Base-by-base conservation (phyloP, 2,797 vertebrate genomes). In the Phoxinus dragarum region DNA sequence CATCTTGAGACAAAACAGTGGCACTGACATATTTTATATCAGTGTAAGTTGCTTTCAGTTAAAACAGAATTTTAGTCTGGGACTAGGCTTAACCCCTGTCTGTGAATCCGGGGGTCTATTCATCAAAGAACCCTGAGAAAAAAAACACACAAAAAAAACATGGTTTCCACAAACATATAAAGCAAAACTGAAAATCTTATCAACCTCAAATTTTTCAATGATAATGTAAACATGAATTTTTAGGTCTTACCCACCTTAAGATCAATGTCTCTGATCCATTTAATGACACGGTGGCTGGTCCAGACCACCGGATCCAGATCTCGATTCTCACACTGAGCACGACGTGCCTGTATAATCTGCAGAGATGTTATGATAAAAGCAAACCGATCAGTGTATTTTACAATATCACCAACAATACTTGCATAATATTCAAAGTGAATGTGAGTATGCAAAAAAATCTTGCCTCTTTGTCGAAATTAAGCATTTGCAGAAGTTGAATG, bases 251-350 rank as follows among this genome's bases (percentile, higher is more conserved):
- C 89, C 91, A 97, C 97, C 95, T 96, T 95, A 56, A 97, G 95
- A 91, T 97, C 96, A 34, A 97, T 96, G 75, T 97, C 95, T 71
- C 93, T 94, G 89, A 97, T 93, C 97, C 97, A 97, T 89, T 96
- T 96, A 90, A 95, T 95, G 84, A 97, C 96, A 71, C 97, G 89
- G 89, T 96, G 96, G 91, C 95, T 95, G 80, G 96, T 97, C 97
- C 97, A 97, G 86, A 97, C 96, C 87, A 97, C 90, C 0, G 95
- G 95, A 87, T 97, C 96, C 4, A 84, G 68, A 90, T 96, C 93
- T 90, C 95, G 94, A 5, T 94, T 94, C 90, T 97, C 96, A 17
- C 96, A 97, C 81, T 95, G 95, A 66, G 93, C 90, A 49, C 95
- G 93, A n/a, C 95, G 93, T 16, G 92, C 91, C 92, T 95, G 96